A percentile compares a stretch with the other conserved stretches of the same genome.
phyloP scores from a whole-genome alignment of 2,113 vertebrate genomes.

The Dromaius novaehollandiae region DNA sequence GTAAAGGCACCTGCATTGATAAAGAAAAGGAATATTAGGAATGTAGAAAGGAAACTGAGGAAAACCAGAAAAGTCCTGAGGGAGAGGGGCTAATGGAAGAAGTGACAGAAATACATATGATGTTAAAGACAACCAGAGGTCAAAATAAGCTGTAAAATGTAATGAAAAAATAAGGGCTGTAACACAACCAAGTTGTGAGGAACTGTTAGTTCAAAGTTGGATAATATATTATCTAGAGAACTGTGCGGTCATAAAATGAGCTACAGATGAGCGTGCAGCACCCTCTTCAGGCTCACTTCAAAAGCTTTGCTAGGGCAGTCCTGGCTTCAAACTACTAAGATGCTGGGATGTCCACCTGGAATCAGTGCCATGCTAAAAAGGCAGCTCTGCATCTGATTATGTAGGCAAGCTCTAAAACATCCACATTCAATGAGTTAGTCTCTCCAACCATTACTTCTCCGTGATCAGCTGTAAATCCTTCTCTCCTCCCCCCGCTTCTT shows the following conservation, averaged over 20 bases:
- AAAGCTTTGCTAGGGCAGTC: neutral
- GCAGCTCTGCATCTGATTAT: neutral
- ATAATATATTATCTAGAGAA: neutral
- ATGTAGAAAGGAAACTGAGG: neutral
- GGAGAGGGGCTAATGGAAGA: neutral
- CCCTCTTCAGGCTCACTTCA: neutral
- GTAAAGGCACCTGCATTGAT: neutral
- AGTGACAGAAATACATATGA: neutral
- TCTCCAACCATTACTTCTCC: neutral
- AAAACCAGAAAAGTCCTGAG: neutral
- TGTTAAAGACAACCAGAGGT: neutral
- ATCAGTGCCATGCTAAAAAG: neutral
- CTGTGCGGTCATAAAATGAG: neutral
- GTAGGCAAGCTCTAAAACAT: neutral
- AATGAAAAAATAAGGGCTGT: neutral
- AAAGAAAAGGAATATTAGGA: neutral
- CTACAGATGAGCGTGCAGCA: neutral
- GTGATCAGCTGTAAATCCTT: neutral
- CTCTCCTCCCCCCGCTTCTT: neutral
- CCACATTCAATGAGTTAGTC: neutral
- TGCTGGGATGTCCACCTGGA: neutral
- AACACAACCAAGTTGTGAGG: neutral
- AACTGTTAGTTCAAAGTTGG: neutral
- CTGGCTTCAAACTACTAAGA: neutral
- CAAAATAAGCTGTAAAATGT: neutral